Evolutionary conservation across 35 echinoderm and acorn worm species (phyloP), one percentile per base, ranked within the genome.

Genomic region (Lytechinus variegatus): DNA sequence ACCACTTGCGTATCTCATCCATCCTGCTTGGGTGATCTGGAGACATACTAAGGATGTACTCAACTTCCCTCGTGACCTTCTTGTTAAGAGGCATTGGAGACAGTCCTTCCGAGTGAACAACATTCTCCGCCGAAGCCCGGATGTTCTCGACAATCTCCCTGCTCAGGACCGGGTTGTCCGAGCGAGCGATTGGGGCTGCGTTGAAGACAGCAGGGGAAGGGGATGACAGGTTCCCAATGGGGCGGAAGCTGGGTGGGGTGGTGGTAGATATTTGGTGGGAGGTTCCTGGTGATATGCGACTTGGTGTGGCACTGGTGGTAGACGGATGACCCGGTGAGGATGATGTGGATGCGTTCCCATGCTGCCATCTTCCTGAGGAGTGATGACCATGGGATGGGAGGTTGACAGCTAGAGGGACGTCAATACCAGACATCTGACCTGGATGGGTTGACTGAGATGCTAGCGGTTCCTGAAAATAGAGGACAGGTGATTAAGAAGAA

Each of bases 1-100:
- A 95, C 97, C 97, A 99, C 86, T 98, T 99, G 92, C 95, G 92
- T 56, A 99, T 98, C 95, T 99, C 98, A 88, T 95, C 91, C 57
- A 98, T 86, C 53, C 98, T 54, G 27, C 96, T 87, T 7, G 96
- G 98, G 93, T 99, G 94, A 54, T 99, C 98, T 2, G 60, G n/a
- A 53, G 95, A 51, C 98, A 98, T 99, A 79, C 97, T 95, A 14
- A 99, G 71, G 53, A 99, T 98, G 87, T 97, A 95, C 52, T 96
- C 95, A 92, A 99, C 87, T 27, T 98, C 97, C 56, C 86, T 95
- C 13, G 96, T 87, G 71, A 98, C 92, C 94, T 99, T 99, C 97
- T 95, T 98, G 87, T 87, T 96, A 24, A 87, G n/a, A 44, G 95
- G 95, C 6, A 89, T 52, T 90, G 53, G 55, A 27, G 95, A 95